Base-by-base conservation (phyloP, 2,888 invertebrate species). In the Halictus quadricinctus region DNA sequence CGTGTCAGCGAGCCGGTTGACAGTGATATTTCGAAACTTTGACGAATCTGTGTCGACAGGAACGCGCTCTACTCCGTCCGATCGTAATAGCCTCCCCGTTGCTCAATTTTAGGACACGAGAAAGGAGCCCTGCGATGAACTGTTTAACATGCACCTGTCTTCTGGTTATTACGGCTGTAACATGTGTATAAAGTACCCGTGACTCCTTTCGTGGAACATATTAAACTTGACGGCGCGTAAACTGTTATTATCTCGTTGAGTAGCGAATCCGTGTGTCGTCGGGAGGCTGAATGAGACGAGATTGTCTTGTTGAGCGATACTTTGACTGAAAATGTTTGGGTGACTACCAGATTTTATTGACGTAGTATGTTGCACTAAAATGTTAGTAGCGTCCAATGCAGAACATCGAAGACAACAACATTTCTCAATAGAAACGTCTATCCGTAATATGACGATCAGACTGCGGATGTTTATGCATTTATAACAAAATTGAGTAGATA, bases 11-110 rank as follows among this genome's bases (percentile, higher is more conserved):
- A 69, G 41, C n/a, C 6, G 43, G 69, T 69, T 64, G 54, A 69
- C 54, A 29, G 21, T 58, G 74, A 58, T 79, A 69, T 73, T 69
- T 76, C 46, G 64, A 18, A 54, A 72, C 36, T 36, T 43, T 12
- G 70, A 75, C 70, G 60, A 15, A 15, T 81, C 50, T 41, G 8
- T 58, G 29, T 46, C 75, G 75, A 25, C 41, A 25, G 29, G 64
- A 7, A 64, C 66, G 66, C 36, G 36, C 36, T 36, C 10, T 10
- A 10, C 10, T 21, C 21, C 10, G 21, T 0, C 41, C 41, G 66
- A 41, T 41, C 66, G 41, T 69, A 69, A 69, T 41, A 69, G 66
- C 21, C 21, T 69, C 4, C 36, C 41, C 21, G 66, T 29, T 41
- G 36, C 21, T 10, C 41, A 18, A 36, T 69, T 69, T 69, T 41